Conservation (phyloP, 2,113 vertebrate species). For the Cephalopterus ornatus region DNA sequence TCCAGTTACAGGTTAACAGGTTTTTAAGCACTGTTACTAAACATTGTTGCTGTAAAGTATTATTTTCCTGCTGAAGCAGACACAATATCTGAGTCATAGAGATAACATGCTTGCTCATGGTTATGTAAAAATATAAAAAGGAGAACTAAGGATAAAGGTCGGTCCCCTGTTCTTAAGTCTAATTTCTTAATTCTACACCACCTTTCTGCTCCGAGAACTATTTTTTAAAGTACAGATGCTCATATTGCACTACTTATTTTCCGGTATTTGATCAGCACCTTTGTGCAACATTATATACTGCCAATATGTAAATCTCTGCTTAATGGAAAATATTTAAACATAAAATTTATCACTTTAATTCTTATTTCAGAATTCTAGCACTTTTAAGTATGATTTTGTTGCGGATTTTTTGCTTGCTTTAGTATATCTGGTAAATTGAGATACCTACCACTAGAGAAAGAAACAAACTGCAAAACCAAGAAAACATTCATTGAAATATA, state of each 20-base stretch:
- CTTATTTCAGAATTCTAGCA: background rate
- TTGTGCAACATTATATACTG: background rate
- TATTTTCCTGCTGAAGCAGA: background rate
- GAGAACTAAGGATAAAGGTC: background rate
- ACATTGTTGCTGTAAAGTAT: background rate
- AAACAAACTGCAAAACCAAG: background rate
- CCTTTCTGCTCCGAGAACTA: background rate
- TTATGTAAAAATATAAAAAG: background rate
- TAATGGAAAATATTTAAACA: background rate
- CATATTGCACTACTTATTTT: background rate
- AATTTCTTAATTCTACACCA: background rate
- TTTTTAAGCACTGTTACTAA: background rate
- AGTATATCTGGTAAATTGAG: background rate
- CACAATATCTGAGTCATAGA: background rate
- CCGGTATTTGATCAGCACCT: background rate
- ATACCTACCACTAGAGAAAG: background rate
- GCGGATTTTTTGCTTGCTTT: background rate
- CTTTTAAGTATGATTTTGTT: background rate
- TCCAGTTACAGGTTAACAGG: background rate
- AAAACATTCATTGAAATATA: background rate
- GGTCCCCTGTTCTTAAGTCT: background rate
- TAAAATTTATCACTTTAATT: background rate
- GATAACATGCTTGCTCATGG: background rate
- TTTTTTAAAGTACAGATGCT: background rate
- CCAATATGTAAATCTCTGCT: background rate